phyloP scores from a whole-genome alignment of 2,797 vertebrate species.

The Lepilemur ruficaudatus region DNA sequence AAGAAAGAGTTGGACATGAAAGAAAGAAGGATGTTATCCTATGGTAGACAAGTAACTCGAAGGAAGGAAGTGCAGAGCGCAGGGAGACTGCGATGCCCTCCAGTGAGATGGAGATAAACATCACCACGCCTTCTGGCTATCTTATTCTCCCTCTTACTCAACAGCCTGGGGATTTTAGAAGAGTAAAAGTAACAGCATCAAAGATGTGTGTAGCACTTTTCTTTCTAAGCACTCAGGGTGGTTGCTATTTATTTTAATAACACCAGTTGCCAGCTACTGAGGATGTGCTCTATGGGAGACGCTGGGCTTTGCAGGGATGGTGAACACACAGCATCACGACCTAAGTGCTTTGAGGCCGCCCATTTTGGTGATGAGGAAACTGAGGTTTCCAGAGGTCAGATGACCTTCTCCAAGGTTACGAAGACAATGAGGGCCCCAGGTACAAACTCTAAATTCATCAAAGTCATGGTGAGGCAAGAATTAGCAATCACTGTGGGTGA shows the following conservation, averaged over 20 bases:
- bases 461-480: neutral
- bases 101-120: neutral
- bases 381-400: neutral
- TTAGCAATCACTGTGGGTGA: neutral
- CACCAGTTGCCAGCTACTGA: neutral
- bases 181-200: neutral
- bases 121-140: neutral
- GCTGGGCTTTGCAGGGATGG: too few species aligned
- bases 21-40: neutral
- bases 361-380: neutral
- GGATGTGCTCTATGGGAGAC: neutral
- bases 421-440: neutral
- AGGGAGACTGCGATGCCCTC: neutral
- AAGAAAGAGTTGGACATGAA: constrained; percentile 9
- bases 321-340: neutral
- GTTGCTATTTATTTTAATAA: constrained; percentile 23
- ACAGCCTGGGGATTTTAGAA: neutral
- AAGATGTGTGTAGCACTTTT: neutral
- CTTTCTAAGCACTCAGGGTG: neutral
- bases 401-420: constrained; percentile 14
- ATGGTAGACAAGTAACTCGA: neutral
- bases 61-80: neutral
- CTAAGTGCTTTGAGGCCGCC: neutral
- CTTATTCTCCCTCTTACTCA: neutral
- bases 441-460: neutral